Evolutionary conservation across 2,797 vertebrate species (phyloP).

Genomic region (Callimico goeldii): DNA sequence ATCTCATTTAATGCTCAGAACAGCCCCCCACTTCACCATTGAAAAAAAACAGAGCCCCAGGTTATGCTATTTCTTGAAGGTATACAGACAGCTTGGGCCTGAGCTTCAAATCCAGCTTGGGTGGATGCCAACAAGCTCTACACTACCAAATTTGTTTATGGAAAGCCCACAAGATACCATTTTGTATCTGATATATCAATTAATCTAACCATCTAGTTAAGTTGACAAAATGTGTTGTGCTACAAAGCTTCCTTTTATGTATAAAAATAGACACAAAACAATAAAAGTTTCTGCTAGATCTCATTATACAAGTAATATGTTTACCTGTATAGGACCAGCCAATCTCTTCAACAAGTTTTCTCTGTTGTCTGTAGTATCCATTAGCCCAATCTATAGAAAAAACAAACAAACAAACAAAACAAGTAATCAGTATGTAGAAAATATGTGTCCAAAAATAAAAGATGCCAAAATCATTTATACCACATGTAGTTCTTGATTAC

Average conservation of each 20-base stretch:
- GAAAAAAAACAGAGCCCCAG: neutral
- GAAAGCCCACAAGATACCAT: neutral
- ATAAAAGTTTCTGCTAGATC: neutral
- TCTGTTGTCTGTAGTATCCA: constrained; percentile 93
- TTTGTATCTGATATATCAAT: neutral
- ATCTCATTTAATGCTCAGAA: neutral
- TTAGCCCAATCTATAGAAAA: constrained; percentile 86
- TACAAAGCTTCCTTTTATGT: neutral
- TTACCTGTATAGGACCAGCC: constrained; percentile 98
- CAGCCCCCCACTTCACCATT: neutral
- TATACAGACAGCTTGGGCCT: neutral
- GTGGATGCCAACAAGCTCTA: neutral
- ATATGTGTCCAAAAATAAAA: neutral
- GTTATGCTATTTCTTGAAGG: neutral
- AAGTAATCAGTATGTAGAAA: constrained; percentile 38
- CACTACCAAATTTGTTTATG: neutral
- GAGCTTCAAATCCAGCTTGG: neutral
- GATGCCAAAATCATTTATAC: neutral
- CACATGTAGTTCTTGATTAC: neutral
- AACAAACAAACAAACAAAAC: constrained; percentile 72
- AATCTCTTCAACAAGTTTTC: constrained; percentile 94
- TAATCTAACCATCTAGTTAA: constrained; percentile 1
- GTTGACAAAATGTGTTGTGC: neutral
- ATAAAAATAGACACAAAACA: neutral
- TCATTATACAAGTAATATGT: neutral